Base-by-base conservation (phyloP, 2,113 vertebrate species). In the Hypomesus transpacificus region DNA sequence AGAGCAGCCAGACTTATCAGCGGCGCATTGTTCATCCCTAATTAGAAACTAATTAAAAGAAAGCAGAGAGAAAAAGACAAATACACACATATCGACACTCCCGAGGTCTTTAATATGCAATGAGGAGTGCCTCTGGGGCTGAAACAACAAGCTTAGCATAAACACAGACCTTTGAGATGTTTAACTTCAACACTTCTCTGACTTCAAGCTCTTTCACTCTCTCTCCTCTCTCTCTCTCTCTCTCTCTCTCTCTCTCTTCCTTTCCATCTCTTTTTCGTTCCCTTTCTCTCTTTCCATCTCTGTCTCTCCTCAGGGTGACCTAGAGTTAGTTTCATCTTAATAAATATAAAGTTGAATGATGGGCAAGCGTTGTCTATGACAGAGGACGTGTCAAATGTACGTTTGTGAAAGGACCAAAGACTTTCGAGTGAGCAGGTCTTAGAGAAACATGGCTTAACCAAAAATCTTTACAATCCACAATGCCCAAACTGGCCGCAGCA, bases 41-140 rank as follows among this genome's bases (percentile, higher is more conserved):
- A 91, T 92, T 90, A 90, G 76, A 89, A 87, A 84, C 78, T 85
- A 84, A 90, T 91, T 89, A 88, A 89, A 88, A 82, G 82, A 86
- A 87, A 87, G 82, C 80, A 87, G 70, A 75, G 76, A 52, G 69
- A 80, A 76, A 76, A 80, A 66, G 69, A 73, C 77, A 88, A 87
- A 88, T 78, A 79, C 74, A 86, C 75, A 83, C 82, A 84, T 76
- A 70, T 66, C 76, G 21, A 75, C 18, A 14, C 54, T 54, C 62
- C 53, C 17, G 1, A 18, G 18, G 52, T 76, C 85, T 89, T 89
- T 85, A 77, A 87, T 75, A 79, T 83, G 80, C 87, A 80, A 76
- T 53, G 57, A 72, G 57, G 69, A 70, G 77, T 53, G 80, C 52
- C 3, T 68, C 69, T 7, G 66, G 39, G 65, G 71, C 71, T 62